phyloP scores from a whole-genome alignment of 2,797 vertebrate species.

The Trachurus trachurus region DNA sequence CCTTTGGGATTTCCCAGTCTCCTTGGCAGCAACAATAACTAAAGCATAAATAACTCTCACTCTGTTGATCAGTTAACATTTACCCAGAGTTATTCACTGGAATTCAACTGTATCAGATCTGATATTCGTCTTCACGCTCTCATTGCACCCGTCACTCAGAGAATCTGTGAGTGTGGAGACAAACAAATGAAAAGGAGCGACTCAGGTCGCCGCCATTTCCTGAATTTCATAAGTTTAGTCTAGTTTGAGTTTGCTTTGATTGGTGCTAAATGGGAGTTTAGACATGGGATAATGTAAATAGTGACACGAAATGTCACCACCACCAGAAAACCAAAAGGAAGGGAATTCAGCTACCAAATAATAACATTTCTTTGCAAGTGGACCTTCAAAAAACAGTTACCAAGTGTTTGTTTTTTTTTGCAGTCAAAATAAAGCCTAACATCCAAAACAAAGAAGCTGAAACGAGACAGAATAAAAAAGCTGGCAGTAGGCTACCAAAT shows the following conservation, averaged over 20 bases:
- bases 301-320: not conserved
- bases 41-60: not conserved
- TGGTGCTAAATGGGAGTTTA: not conserved
- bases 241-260: not conserved
- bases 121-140: conserved; percentile 4
- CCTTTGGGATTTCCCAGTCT: not conserved
- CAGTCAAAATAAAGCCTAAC: not conserved
- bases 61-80: conserved; percentile 1
- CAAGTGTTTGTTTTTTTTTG: no score
- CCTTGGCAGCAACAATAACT: not conserved
- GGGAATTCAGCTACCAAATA: not conserved
- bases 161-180: not conserved
- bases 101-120: not conserved
- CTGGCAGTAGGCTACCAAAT: not conserved
- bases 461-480: not conserved
- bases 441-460: not conserved
- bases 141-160: not conserved
- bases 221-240: not conserved
- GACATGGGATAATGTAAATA: not conserved
- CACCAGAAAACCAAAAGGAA: not conserved
- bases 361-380: not conserved
- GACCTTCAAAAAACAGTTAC: not conserved
- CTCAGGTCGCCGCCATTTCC: not conserved
- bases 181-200: not conserved
- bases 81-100: not conserved